Conservation (phyloP, 2,113 vertebrate species). For the Eudyptes chrysolophus region DNA sequence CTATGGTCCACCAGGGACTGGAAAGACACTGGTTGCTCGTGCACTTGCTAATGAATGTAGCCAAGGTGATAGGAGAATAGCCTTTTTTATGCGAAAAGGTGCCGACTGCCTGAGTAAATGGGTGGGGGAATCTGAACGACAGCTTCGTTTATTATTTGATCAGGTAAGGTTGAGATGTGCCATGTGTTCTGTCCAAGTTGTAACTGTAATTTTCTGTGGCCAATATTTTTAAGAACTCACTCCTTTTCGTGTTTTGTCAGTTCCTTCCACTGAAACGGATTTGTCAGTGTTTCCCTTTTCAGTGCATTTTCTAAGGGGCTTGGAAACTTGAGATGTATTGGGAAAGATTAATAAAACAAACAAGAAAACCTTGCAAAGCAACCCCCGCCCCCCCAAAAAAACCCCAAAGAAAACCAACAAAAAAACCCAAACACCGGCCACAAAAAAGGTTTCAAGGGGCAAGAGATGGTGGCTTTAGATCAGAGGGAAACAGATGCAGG, state of each 20-base stretch:
- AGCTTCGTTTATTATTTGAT: slow-evolving; percentile 91
- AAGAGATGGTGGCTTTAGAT: background rate
- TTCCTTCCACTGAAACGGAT: background rate
- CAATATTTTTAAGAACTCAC: background rate
- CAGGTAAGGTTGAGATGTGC: slow-evolving; percentile 78
- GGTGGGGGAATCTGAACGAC: slow-evolving; percentile 93
- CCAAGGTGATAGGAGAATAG: slow-evolving; percentile 84
- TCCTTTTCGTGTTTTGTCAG: background rate
- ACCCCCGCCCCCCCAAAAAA: background rate
- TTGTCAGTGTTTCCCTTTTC: background rate
- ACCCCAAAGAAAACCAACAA: background rate
- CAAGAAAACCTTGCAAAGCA: background rate
- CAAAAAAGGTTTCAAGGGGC: background rate
- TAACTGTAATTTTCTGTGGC: background rate
- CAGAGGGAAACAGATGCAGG: background rate
- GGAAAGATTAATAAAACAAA: background rate
- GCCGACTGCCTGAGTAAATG: slow-evolving; percentile 95
- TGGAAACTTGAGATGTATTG: background rate
- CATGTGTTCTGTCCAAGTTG: background rate
- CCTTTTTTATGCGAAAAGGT: slow-evolving; percentile 97
- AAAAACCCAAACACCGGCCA: background rate
- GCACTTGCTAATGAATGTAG: slow-evolving; percentile 95
- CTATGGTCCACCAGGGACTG: slow-evolving; percentile 94
- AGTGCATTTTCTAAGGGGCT: background rate
- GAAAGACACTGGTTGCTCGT: slow-evolving; percentile 92